Evolutionary conservation across 37 sponge, comb jelly and placozoan species (phyloP).

Genomic region (Hexactinellida sp.): DNA sequence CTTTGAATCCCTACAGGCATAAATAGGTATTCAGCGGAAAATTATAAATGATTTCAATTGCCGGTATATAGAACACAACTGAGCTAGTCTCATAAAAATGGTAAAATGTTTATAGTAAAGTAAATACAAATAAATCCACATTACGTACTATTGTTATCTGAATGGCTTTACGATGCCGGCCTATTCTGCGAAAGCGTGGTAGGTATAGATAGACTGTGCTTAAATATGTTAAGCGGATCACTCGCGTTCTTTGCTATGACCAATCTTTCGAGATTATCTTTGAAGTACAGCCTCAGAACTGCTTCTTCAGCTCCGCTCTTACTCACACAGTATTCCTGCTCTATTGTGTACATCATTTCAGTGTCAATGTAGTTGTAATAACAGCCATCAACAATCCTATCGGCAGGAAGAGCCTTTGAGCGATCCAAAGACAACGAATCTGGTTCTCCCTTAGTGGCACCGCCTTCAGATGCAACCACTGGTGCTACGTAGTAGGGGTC

Average conservation of each 20-base stretch:
- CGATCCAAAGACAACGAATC: background rate
- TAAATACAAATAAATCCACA: too few species aligned
- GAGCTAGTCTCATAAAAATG: too few species aligned
- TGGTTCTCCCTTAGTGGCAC: background rate
- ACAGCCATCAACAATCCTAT: background rate
- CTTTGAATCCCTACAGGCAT: too few species aligned
- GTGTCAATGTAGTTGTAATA: conserved; percentile 4
- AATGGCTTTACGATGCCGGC: too few species aligned
- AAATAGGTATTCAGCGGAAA: too few species aligned
- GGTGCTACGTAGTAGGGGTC: background rate
- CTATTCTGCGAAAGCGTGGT: too few species aligned
- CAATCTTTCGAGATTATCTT: background rate
- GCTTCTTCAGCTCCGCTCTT: background rate
- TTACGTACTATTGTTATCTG: too few species aligned
- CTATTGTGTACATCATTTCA: background rate
- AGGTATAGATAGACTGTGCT: background rate
- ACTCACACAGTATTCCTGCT: background rate
- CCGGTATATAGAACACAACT: too few species aligned
- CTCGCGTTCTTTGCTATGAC: background rate
- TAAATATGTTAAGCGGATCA: background rate
- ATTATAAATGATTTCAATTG: too few species aligned
- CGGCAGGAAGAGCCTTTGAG: background rate
- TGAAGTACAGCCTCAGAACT: background rate
- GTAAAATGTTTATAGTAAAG: too few species aligned
- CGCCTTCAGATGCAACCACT: background rate